Conservation (phyloP, 2,113 vertebrate genomes). For the Manacus vitellinus region DNA sequence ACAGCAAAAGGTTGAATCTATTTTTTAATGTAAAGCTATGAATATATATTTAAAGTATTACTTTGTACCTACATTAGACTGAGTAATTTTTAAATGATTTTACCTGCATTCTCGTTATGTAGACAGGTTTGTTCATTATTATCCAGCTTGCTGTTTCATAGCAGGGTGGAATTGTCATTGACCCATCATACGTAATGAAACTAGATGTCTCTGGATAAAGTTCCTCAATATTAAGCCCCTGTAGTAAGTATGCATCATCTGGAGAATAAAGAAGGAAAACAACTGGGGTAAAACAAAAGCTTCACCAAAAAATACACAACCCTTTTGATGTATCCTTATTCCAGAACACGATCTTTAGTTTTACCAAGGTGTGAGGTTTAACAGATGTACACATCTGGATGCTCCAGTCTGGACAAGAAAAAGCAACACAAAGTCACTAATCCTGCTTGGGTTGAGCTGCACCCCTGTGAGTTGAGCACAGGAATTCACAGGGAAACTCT, state of each 20-base stretch:
- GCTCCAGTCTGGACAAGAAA: neutral
- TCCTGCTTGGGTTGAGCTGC: neutral
- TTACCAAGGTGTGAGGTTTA: neutral
- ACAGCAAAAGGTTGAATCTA: neutral
- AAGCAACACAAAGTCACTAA: neutral
- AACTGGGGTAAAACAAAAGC: neutral
- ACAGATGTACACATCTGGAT: neutral
- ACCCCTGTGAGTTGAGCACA: neutral
- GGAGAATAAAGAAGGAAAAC: constrained; percentile 7
- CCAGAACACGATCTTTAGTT: neutral
- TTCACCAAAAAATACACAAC: neutral
- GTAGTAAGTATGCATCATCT: constrained; percentile 98
- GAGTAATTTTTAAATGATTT: neutral
- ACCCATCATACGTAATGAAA: constrained; percentile 98
- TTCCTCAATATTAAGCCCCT: constrained; percentile 95
- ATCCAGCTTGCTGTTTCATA: constrained; percentile 98
- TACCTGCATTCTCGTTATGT: constrained; percentile 99
- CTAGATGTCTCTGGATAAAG: constrained; percentile 96
- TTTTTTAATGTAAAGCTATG: neutral
- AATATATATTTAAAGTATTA: neutral
- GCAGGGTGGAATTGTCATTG: constrained; percentile 97
- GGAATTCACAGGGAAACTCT: neutral
- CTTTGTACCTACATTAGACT: neutral
- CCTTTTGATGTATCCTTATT: neutral
- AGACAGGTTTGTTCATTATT: constrained; percentile 99